A percentile compares a stretch with the other conserved stretches of the same genome.
Evolutionary conservation across 2,888 invertebrate genomes (phyloP).

Genomic region (Caenorhabditis drosophilae): DNA sequence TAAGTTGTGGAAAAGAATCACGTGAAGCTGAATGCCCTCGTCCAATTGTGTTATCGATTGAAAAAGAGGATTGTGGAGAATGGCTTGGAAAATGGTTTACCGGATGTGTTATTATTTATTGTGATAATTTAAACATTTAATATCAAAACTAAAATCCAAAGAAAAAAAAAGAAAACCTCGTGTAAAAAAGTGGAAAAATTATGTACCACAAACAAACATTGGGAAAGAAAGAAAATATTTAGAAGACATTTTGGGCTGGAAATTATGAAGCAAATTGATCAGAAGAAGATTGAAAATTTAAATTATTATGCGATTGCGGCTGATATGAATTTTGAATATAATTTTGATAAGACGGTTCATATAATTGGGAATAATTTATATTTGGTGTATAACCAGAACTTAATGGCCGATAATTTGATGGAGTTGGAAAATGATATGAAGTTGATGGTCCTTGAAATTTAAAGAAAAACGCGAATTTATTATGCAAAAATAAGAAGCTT

Average conservation of each 20-base stretch:
- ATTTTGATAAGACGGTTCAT: constrained; percentile 7
- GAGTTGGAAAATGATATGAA: constrained; percentile 21
- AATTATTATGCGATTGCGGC: background rate
- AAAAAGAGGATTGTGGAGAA: constrained; percentile 40
- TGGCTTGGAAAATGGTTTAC: constrained; percentile 47
- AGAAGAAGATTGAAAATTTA: no score
- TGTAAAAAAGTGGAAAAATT: no score
- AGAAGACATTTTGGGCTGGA: no score
- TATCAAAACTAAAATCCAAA: no score
- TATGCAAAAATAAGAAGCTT: background rate
- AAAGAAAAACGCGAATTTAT: no score
- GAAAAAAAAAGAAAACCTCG: no score
- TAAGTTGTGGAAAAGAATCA: constrained; percentile 12
- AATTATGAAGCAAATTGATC: no score
- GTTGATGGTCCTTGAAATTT: background rate
- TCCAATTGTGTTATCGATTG: constrained; percentile 43
- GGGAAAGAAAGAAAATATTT: no score
- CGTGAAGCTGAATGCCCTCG: constrained; percentile 36
- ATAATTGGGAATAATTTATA: constrained; percentile 26
- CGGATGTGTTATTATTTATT: constrained; percentile 63
- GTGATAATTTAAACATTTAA: constrained; percentile 44
- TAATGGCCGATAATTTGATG: constrained; percentile 14
- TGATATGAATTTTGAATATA: background rate
- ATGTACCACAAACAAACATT: no score
- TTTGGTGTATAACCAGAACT: constrained; percentile 30